A percentile compares a stretch with the other conserved stretches of the same genome.
Conservation (phyloP, 2,113 vertebrate genomes). For the Bujurquina vittata region DNA sequence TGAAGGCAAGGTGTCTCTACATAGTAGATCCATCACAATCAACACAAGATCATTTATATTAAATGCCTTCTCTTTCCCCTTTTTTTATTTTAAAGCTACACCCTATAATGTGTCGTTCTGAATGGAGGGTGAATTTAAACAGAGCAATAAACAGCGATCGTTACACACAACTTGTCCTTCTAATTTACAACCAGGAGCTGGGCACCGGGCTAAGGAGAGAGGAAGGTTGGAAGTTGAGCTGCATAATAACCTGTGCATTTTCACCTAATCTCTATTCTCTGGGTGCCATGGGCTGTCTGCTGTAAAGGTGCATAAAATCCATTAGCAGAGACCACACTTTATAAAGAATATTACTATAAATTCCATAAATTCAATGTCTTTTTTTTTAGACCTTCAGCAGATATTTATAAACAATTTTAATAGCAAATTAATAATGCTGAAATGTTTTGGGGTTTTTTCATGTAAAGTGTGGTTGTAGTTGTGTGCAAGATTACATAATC, state of each 20-base stretch:
- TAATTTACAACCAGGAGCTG: slow-evolving; percentile 74
- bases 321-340: slow-evolving; percentile 74
- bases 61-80: slow-evolving; percentile 61
- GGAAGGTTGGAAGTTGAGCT: slow-evolving; percentile 73
- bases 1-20: slow-evolving; percentile 82
- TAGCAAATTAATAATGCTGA: slow-evolving; percentile 74
- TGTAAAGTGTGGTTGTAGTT: slow-evolving; percentile 58
- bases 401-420: slow-evolving; percentile 50
- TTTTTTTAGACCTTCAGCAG: slow-evolving; percentile 65
- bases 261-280: slow-evolving; percentile 73
- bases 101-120: slow-evolving; percentile 52
- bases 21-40: slow-evolving; percentile 84
- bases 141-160: slow-evolving; percentile 71
- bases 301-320: slow-evolving; percentile 77
- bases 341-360: slow-evolving; percentile 79
- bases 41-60: slow-evolving; percentile 82
- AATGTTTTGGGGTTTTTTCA: slow-evolving; percentile 53
- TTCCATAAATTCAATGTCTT: slow-evolving; percentile 80
- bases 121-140: slow-evolving; percentile 74
- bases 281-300: slow-evolving; percentile 62
- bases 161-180: slow-evolving; percentile 65
- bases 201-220: slow-evolving; percentile 64
- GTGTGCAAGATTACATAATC: slow-evolving; percentile 43
- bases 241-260: slow-evolving; percentile 69
- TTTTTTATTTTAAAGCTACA: slow-evolving; percentile 57